These are phyloP conservation scores for Cherax destructor DNA, from an alignment of 1,140 invertebrate species.

Conservation along the genomic window DNA sequence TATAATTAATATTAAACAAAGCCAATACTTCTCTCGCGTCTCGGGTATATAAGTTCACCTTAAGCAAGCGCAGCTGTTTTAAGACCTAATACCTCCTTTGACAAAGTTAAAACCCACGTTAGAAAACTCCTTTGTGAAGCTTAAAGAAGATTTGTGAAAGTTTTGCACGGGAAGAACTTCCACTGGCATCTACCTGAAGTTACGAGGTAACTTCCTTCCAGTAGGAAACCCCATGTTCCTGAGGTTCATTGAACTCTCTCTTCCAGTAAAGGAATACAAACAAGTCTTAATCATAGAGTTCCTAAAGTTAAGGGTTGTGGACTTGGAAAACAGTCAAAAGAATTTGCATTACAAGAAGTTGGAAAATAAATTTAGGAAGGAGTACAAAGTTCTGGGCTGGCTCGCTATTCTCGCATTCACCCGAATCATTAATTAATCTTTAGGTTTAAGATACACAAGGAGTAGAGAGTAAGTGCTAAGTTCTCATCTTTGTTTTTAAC, in stretches of 20 bases:
- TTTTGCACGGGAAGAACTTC: not conserved
- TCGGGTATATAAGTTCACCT: too few relatives aligned
- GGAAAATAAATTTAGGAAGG: not conserved
- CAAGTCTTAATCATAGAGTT: not conserved
- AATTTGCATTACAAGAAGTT: not conserved
- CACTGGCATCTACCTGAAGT: too few relatives aligned
- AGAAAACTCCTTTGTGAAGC: not conserved
- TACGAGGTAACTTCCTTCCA: too few relatives aligned
- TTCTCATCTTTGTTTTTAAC: too few relatives aligned
- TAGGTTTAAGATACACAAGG: too few relatives aligned
- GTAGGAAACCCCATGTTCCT: not conserved
- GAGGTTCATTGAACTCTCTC: not conserved
- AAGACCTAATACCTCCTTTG: not conserved
- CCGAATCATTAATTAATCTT: too few relatives aligned
- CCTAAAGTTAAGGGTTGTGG: not conserved
- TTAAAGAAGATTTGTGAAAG: not conserved
- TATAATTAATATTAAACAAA: too few relatives aligned
- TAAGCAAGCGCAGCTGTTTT: not conserved
- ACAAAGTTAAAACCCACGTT: not conserved
- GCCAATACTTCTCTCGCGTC: too few relatives aligned
- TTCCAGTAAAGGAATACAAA: not conserved
- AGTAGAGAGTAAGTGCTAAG: too few relatives aligned
- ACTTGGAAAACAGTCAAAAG: not conserved
- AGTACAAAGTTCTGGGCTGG: too few relatives aligned
- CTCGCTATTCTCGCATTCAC: too few relatives aligned